A percentile compares a stretch with the other conserved stretches of the same genome.
phyloP scores from a whole-genome alignment of 2,113 vertebrate species.

The Eudyptes chrysolophus region DNA sequence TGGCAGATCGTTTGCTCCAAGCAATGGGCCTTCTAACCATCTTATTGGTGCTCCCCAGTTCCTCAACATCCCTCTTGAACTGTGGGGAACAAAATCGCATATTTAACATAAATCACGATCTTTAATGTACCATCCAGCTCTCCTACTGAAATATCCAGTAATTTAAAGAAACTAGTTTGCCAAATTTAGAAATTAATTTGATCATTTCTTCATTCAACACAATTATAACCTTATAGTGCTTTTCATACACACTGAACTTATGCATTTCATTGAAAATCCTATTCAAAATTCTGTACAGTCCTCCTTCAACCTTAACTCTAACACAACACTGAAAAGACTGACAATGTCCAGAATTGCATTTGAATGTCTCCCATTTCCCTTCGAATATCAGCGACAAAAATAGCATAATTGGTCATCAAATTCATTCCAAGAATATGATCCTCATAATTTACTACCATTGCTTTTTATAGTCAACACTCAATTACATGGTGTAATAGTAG shows the following conservation, averaged over 20 bases:
- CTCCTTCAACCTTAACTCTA: not conserved
- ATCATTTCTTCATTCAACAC: not conserved
- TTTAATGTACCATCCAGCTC: not conserved
- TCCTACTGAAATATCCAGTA: not conserved
- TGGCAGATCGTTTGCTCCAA: not conserved
- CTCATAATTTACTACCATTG: not conserved
- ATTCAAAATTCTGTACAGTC: not conserved
- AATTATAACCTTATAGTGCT: not conserved
- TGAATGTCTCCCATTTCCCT: not conserved
- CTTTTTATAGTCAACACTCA: conserved; percentile 3
- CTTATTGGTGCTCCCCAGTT: not conserved
- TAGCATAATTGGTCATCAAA: not conserved
- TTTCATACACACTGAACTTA: not conserved
- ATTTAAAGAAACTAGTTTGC: not conserved
- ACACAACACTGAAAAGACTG: not conserved
- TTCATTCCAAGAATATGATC: not conserved
- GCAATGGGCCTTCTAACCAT: not conserved
- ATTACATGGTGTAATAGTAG: not conserved
- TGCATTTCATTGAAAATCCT: not conserved
- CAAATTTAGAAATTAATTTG: not conserved
- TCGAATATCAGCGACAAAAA: not conserved
- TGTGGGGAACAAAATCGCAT: not conserved
- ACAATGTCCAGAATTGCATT: not conserved
- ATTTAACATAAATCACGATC: not conserved
- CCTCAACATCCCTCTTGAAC: not conserved